A percentile compares a stretch with the other conserved stretches of the same genome.
phyloP scores from a whole-genome alignment of 1,140 invertebrate genomes.

The Cyphomyrmex costatus region DNA sequence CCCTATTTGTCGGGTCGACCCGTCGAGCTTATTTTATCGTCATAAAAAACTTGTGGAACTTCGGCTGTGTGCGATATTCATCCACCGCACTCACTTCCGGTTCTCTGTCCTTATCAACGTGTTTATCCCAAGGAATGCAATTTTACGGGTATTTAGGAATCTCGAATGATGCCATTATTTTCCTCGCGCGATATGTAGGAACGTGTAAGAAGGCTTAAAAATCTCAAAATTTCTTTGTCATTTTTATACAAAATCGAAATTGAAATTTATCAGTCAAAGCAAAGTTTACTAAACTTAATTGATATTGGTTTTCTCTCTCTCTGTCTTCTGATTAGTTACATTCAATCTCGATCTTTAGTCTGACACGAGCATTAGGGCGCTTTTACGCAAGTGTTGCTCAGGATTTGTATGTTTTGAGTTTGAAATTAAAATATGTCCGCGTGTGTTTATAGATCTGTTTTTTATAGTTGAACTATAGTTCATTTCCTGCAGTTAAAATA shows the following conservation, averaged over 20 bases:
- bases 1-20: conserved; percentile 62
- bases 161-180: neutral
- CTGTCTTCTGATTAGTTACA: too few species aligned
- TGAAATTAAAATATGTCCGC: too few species aligned
- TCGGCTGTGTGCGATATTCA: conserved; percentile 51
- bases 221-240: neutral
- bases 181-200: neutral
- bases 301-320: too few species aligned
- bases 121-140: conserved; percentile 28
- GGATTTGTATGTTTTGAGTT: too few species aligned
- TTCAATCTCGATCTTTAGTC: too few species aligned
- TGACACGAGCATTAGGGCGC: too few species aligned
- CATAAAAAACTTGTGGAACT: conserved; percentile 56
- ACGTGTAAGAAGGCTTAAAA: neutral
- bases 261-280: too few species aligned
- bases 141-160: conserved; percentile 25
- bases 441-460: too few species aligned
- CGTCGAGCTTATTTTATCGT: conserved; percentile 61
- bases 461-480: too few species aligned
- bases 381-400: too few species aligned
- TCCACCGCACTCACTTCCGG: conserved; percentile 38
- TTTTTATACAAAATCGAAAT: neutral
- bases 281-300: too few species aligned
- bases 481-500: too few species aligned
- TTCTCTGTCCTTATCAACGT: conserved; percentile 42